Conservation (phyloP, 2,888 invertebrate genomes). For the Amorpha juglandis region DNA sequence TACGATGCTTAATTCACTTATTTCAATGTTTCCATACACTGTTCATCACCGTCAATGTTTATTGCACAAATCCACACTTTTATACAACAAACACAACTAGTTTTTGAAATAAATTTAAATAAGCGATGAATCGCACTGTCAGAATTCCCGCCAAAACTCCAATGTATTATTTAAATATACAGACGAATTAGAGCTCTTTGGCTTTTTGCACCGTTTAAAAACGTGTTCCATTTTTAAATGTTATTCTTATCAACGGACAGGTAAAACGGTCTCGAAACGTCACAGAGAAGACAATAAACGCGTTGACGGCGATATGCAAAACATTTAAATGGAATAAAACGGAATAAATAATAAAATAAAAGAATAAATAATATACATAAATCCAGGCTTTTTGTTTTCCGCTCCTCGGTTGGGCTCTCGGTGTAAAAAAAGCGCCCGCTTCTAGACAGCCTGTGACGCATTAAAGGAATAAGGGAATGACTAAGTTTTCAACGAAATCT, state of each 20-base stretch:
- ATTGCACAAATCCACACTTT: too few relatives aligned
- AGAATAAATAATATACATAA: conserved; percentile 75
- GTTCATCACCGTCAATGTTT: too few relatives aligned
- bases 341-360: conserved; percentile 60
- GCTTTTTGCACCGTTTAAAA: too few relatives aligned
- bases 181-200: too few relatives aligned
- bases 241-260: neutral
- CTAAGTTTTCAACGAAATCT: conserved; percentile 45
- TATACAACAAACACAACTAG: too few relatives aligned
- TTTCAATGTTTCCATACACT: too few relatives aligned
- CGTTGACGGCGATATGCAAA: conserved; percentile 65
- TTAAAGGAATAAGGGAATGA: conserved; percentile 44
- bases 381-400: conserved; percentile 83
- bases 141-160: too few relatives aligned
- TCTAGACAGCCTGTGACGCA: conserved; percentile 77
- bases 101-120: too few relatives aligned
- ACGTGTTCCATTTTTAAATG: conserved; percentile 5
- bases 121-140: too few relatives aligned
- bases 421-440: conserved; percentile 82
- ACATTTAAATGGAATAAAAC: conserved; percentile 77
- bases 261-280: conserved; percentile 18
- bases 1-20: too few relatives aligned
- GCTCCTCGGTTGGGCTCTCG: conserved; percentile 79
- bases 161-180: too few relatives aligned
- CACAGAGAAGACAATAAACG: conserved; percentile 26